A percentile compares a stretch with the other conserved stretches of the same genome.
These are phyloP conservation scores for Brachymystax lenok DNA, from an alignment of 2,797 vertebrate genomes.

Conservation along the genomic window DNA sequence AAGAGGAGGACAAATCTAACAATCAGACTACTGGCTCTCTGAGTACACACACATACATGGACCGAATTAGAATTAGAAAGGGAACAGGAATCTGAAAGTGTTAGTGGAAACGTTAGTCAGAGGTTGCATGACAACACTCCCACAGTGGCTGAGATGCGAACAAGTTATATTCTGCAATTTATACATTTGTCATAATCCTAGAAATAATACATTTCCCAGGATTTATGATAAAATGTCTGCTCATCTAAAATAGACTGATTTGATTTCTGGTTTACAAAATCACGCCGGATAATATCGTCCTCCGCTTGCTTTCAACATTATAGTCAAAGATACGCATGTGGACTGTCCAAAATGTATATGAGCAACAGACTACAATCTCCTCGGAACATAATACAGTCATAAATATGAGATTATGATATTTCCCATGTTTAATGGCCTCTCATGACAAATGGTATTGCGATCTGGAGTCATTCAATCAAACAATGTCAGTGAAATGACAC, in stretches of 20 bases:
- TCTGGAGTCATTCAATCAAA: slow-evolving; percentile 65
- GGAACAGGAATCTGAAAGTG: background rate
- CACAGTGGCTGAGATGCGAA: background rate
- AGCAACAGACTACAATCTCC: slow-evolving; percentile 41
- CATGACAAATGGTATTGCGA: slow-evolving; percentile 64
- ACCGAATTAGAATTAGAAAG: background rate
- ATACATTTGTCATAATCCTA: background rate
- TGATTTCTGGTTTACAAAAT: background rate
- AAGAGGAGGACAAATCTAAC: slow-evolving; percentile 40
- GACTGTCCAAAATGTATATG: background rate
- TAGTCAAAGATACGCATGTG: slow-evolving; percentile 22
- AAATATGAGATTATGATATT: slow-evolving; percentile 72
- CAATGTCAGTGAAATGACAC: slow-evolving; percentile 65
- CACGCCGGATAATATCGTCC: background rate
- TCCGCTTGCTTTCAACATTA: background rate
- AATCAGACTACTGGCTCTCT: slow-evolving; percentile 55
- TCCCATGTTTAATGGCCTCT: slow-evolving; percentile 62
- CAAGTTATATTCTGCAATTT: background rate
- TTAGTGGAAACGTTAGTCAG: background rate
- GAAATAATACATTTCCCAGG: slow-evolving; percentile 10
- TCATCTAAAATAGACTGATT: background rate
- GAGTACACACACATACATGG: slow-evolving; percentile 13
- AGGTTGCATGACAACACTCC: background rate
- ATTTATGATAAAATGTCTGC: slow-evolving; percentile 16
- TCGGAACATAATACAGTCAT: slow-evolving; percentile 50